Evolutionary conservation across 2,113 vertebrate genomes (phyloP), one percentile per base, ranked within the genome.

Genomic region (Hippocampus barbouri): DNA sequence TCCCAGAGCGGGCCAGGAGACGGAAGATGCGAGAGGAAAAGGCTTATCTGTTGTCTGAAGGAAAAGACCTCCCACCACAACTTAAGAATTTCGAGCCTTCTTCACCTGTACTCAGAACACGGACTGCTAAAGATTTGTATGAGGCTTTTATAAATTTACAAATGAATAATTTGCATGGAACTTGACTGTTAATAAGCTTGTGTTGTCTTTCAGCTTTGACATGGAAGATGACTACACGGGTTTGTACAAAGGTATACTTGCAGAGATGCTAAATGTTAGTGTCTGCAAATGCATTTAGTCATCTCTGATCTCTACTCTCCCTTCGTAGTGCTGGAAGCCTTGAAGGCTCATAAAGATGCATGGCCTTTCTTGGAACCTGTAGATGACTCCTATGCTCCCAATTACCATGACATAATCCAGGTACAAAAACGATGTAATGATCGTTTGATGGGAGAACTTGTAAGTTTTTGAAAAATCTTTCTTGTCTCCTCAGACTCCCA

Each of bases 281-380:
- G 14, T 61, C 1, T 69, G 0, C 60, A 4, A 10, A 25, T 12
- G 4, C 27, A 9, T 69, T 0, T 61, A 73, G 18, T 61, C 49
- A 60, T 60, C 8, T 62, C 53, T 74, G 41, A 47, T 38, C 5
- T 25, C 27, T 53, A 25, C 12, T 68, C 74, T 21, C 73, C 2
- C 27, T 66, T 54, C 68, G 18, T 83, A 99, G 97, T 99, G 83
- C 90, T 98, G 23, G 96, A 98, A 76, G 93, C 94, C 38, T 89
- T 99, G 51, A 99, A 98, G 88, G 94, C 94, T 66, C 97, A 99
- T 84, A 98, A 98, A 91, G 97, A 99, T 66, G 93, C 96, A 16
- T 99, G 97, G 97, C 97, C 97, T 27, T 99, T 99, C 86, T 75
- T 98, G 88, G 97, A 99, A 79, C 96, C 97, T 0, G 97, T 99